Conservation (phyloP, 2,888 invertebrate genomes). For the Idaea biselata region DNA sequence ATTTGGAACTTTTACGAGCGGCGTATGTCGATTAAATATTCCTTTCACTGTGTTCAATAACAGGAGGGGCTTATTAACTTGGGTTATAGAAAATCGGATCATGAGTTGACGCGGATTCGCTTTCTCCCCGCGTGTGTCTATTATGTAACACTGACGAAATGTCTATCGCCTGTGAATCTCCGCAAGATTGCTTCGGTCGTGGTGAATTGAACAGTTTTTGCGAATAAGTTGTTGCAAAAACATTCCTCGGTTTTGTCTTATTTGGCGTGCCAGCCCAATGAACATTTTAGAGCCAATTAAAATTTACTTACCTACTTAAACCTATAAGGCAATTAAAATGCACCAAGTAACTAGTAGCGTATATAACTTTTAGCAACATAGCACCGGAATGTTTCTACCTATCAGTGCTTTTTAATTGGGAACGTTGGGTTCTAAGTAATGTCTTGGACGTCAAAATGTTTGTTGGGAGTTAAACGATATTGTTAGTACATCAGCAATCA, state of each 20-base stretch:
- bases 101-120: conserved; percentile 36
- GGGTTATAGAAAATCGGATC: conserved; percentile 41
- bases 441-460: too few relatives aligned
- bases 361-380: too few relatives aligned
- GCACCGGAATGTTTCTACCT: too few relatives aligned
- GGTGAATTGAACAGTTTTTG: conserved; percentile 25
- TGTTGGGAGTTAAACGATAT: not conserved
- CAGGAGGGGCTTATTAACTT: conserved; percentile 37
- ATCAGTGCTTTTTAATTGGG: too few relatives aligned
- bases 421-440: too few relatives aligned
- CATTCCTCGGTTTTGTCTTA: not conserved
- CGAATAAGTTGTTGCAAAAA: not conserved
- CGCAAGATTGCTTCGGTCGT: conserved; percentile 31
- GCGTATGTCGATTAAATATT: conserved; percentile 17
- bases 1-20: conserved; percentile 19
- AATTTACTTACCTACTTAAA: too few relatives aligned
- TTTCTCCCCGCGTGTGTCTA: conserved; percentile 42
- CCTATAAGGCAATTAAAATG: too few relatives aligned
- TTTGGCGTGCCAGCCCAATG: not conserved
- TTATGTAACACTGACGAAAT: conserved; percentile 48
- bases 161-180: conserved; percentile 40
- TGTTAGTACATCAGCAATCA: not conserved
- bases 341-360: too few relatives aligned
- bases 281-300: too few relatives aligned
- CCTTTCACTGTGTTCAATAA: conserved; percentile 31